Evolutionary conservation across 2,113 vertebrate genomes (phyloP).

Genomic region (Bothrops jararaca): DNA sequence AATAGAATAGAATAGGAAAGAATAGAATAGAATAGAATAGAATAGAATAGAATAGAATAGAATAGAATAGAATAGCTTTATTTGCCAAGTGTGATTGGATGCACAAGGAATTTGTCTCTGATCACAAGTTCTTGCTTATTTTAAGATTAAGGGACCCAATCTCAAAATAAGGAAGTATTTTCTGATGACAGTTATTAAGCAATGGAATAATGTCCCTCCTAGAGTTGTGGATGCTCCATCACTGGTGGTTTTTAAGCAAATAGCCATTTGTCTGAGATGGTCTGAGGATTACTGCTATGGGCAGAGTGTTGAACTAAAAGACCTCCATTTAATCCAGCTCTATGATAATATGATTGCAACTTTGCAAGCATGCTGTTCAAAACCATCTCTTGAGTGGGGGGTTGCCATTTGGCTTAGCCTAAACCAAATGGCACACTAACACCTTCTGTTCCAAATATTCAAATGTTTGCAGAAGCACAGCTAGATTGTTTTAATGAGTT

Average conservation of each 20-base stretch:
- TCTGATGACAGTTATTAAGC: not conserved
- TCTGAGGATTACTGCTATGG: not conserved
- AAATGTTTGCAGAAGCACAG: not conserved
- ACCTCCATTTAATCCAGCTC: not conserved
- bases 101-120: not conserved
- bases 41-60: too few species aligned
- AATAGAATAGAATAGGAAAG: too few species aligned
- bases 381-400: not conserved
- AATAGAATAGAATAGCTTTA: not conserved
- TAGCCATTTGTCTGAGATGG: not conserved
- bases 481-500: not conserved
- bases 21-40: too few species aligned
- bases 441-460: not conserved
- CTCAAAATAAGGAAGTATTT: not conserved
- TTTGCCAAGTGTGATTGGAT: not conserved
- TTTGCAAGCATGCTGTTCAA: not conserved
- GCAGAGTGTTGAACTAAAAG: not conserved
- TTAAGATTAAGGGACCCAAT: not conserved
- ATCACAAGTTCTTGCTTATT: not conserved
- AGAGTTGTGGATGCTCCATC: not conserved
- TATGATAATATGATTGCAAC: not conserved
- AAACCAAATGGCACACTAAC: not conserved
- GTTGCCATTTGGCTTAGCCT: not conserved
- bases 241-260: not conserved
- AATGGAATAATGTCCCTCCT: not conserved